phyloP scores from a whole-genome alignment of 1,140 invertebrate species.

The Semibalanus balanoides region DNA sequence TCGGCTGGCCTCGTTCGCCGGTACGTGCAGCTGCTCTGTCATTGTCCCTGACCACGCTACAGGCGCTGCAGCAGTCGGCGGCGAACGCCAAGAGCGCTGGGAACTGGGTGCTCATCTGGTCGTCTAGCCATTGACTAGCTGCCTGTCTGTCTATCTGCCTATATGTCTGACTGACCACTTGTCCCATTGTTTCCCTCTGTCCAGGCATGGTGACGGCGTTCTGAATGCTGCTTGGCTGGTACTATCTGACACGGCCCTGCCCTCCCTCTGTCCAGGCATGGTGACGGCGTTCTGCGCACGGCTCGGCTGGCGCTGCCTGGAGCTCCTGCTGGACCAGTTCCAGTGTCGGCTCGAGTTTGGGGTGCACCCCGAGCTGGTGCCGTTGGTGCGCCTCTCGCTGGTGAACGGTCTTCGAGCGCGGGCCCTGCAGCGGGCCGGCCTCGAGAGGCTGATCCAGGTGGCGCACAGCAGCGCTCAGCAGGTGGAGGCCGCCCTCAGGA shows the following conservation, averaged over 20 bases:
- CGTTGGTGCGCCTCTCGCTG: conserved; percentile 69
- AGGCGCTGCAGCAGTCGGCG: conserved; percentile 86
- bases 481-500: conserved; percentile 61
- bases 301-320: conserved; percentile 82
- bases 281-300: conserved; percentile 81
- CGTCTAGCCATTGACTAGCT: too few species aligned
- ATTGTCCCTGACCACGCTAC: conserved; percentile 39
- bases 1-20: conserved; percentile 90
- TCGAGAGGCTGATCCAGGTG: conserved; percentile 57
- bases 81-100: too few species aligned
- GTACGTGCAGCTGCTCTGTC: conserved; percentile 30
- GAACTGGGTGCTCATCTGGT: too few species aligned
- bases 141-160: too few species aligned
- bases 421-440: conserved; percentile 67
- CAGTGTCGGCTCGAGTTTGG: conserved; percentile 88
- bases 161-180: too few species aligned
- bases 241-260: conserved; percentile 48
- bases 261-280: conserved; percentile 46
- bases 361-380: conserved; percentile 77
- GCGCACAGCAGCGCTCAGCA: conserved; percentile 50
- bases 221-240: conserved; percentile 84
- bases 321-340: conserved; percentile 79
- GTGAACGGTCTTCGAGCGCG: conserved; percentile 74
- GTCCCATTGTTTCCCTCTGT: too few species aligned
- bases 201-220: conserved; percentile 82